phyloP scores from a whole-genome alignment of 2,797 vertebrate species.

The Hippocampus kuda region DNA sequence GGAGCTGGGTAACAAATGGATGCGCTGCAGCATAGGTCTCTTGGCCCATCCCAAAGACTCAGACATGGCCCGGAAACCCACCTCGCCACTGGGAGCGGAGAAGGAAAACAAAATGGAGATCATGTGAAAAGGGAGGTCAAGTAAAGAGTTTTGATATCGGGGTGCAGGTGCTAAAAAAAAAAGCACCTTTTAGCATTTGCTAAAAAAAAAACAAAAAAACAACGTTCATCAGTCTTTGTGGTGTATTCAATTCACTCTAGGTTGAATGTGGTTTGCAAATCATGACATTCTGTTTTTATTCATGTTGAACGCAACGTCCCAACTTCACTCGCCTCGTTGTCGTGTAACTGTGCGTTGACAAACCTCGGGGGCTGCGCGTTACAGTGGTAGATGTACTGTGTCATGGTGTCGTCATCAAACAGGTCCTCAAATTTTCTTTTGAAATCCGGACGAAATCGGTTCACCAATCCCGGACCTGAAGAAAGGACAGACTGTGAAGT shows the following conservation, averaged over 20 bases:
- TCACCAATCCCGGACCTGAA: constrained; percentile 79
- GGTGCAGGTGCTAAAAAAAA: no score
- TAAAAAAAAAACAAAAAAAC: no score
- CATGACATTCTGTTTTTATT: no score
- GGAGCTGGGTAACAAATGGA: constrained; percentile 70
- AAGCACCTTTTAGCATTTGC: no score
- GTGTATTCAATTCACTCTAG: no score
- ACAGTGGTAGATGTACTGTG: constrained; percentile 88
- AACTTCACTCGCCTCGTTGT: no score
- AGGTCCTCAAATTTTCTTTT: constrained; percentile 81
- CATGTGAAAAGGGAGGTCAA: no score
- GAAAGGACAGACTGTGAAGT: not conserved
- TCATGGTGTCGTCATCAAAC: constrained; percentile 86
- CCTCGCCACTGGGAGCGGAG: constrained; percentile 70
- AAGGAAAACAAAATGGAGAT: not conserved
- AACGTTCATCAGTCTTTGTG: no score
- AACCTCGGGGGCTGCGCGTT: constrained; percentile 87
- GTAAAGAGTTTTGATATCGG: no score
- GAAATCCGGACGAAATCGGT: constrained; percentile 83
- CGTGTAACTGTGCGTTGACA: not conserved
- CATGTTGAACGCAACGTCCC: no score
- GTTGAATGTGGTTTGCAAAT: no score
- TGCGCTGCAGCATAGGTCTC: constrained; percentile 79
- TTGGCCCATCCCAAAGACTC: constrained; percentile 83
- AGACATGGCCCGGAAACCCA: constrained; percentile 82